Base-by-base conservation (phyloP, 92 coral and sea anemone genomes). In the Pocillopora grandis region DNA sequence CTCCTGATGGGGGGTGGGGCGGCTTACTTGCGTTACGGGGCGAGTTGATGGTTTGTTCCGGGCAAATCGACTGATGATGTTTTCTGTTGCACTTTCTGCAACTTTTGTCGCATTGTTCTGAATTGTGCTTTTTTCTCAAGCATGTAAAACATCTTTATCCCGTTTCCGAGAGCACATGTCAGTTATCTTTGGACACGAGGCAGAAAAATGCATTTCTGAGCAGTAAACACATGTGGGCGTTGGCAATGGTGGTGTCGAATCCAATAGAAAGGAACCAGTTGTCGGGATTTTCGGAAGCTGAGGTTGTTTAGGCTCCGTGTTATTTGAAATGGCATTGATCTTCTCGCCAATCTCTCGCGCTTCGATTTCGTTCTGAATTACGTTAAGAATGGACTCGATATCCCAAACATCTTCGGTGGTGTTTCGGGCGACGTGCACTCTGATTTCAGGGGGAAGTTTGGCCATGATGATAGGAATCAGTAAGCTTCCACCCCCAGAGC, bases 1-100 rank as follows among this genome's bases (percentile, higher is more conserved):
- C 80, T 23, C 49, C 67, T 58, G 72, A 37, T 18, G 35, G 59
- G 52, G 58, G 14, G 59, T 3, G 71, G 64, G 59, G 48, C 60
- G 80, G 67, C 67, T 76, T 58, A 19, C 60, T 27, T 59, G 59
- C 20, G 55, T 72, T 72, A 36, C 8, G 27, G 27, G 27, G 27
- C 27, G 27, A 23, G 27, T 23, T 23, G 27, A 23, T 6, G 62
- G 62, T 19, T 74, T 9, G 63, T 65, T 78, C 72, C 6, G 62
- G 82, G 72, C 92, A 92, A 62, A 89, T 79, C 23, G 91, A 92
- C 66, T 92, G 95, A 76, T 89, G 95, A 71, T 92, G 95, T 69
- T 61, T 84, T 9, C 87, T 78, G 10, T 76, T 27, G 58, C 95
- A 92, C 65, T 72, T 79, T 56, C 93, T 72, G 81, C 92, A 91